Evolutionary conservation across 2,888 invertebrate genomes (phyloP).

Genomic region (Furcula furcula): DNA sequence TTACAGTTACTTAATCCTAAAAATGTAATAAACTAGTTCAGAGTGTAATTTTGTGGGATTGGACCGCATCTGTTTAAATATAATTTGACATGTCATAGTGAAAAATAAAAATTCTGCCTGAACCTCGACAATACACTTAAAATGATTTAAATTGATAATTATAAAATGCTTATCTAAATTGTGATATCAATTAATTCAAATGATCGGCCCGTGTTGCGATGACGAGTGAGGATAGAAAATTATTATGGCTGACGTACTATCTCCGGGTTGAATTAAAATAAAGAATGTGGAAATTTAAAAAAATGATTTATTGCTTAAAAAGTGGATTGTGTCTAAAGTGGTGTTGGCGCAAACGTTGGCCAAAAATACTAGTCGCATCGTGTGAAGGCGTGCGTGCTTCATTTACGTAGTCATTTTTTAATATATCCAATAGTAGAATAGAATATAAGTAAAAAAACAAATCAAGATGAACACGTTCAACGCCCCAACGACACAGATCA

Average conservation of each 20-base stretch:
- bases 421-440: slow-evolving; percentile 23
- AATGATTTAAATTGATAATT: slow-evolving; percentile 23
- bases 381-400: slow-evolving; percentile 18
- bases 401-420: slow-evolving; percentile 35
- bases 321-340: slow-evolving; percentile 68
- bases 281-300: slow-evolving; percentile 52
- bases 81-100: slow-evolving; percentile 39
- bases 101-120: slow-evolving; percentile 29
- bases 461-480: slow-evolving; percentile 74
- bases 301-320: slow-evolving; percentile 63
- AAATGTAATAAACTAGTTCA: slow-evolving; percentile 22
- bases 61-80: no score
- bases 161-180: slow-evolving; percentile 15
- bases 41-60: no score
- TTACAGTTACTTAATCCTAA: slow-evolving; percentile 18
- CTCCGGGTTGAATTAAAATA: slow-evolving; percentile 56
- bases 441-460: slow-evolving; percentile 27
- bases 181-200: slow-evolving; percentile 36
- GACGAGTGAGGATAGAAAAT: slow-evolving; percentile 30
- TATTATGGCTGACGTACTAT: slow-evolving; percentile 61
- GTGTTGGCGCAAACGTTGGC: slow-evolving; percentile 76
- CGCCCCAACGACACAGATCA: slow-evolving; percentile 75
- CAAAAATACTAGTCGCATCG: slow-evolving; percentile 35
- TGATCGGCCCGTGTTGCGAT: slow-evolving; percentile 27
- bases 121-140: slow-evolving; percentile 36